Percentiles rank a stretch among this genome's conserved stretches.
These are phyloP conservation scores for Noctua pronuba DNA, from an alignment of 2,888 invertebrate species.

Conservation along the genomic window DNA sequence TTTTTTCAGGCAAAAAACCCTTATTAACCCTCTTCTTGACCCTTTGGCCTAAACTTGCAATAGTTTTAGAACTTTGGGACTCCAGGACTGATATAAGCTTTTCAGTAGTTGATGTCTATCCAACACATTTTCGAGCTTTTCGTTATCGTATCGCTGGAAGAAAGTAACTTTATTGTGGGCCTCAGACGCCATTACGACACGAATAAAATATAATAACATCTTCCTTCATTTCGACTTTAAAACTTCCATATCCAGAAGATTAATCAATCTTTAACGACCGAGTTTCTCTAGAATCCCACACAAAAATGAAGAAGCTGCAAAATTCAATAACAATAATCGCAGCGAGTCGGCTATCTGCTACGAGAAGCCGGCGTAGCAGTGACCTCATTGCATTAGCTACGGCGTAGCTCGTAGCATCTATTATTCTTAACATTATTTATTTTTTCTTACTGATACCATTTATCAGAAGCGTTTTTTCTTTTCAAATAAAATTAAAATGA, in stretches of 20 bases:
- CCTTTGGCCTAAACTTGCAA: neutral
- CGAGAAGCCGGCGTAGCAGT: constrained; percentile 29
- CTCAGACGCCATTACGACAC: neutral
- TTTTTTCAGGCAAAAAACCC: too few species aligned
- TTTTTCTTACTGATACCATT: neutral
- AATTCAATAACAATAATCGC: constrained; percentile 39
- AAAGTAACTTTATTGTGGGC: neutral
- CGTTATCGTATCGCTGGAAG: neutral
- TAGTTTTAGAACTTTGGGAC: neutral
- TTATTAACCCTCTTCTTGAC: neutral
- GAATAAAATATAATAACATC: neutral
- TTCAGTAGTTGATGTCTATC: too few species aligned
- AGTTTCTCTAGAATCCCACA: neutral
- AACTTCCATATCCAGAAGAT: neutral
- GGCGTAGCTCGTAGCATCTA: constrained; percentile 41
- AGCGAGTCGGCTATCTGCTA: constrained; percentile 20
- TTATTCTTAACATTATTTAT: constrained; percentile 4
- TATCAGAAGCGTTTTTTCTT: neutral
- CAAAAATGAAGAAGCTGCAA: neutral
- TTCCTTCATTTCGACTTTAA: neutral
- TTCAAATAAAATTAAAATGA: neutral
- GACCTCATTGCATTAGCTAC: constrained; percentile 39
- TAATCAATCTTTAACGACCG: constrained; percentile 12
- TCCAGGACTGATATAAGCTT: too few species aligned
- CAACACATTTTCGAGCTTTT: neutral